These are phyloP conservation scores for Lepas anatifera DNA, from an alignment of 2,888 invertebrate species.

Conservation along the genomic window DNA sequence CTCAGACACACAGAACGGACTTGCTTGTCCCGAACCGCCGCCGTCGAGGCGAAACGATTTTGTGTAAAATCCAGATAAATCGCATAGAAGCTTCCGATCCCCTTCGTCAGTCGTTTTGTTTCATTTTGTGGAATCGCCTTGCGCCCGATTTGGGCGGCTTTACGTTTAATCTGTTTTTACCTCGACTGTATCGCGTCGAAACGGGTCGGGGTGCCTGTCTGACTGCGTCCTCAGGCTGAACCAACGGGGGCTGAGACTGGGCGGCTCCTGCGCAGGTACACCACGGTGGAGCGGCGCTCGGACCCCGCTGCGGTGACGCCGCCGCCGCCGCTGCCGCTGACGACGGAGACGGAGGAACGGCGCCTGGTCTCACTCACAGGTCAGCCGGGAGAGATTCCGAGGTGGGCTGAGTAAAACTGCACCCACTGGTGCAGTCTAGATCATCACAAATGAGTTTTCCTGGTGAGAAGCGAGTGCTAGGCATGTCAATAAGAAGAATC, in stretches of 20 bases:
- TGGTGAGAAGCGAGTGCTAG: background rate
- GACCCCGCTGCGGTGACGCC: background rate
- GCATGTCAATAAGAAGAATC: background rate
- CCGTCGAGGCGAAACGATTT: no score
- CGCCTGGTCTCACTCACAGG: background rate
- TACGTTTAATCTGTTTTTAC: no score
- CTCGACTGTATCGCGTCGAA: no score
- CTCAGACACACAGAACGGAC: no score
- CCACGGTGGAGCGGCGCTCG: background rate
- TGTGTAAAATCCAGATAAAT: no score
- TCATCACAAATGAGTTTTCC: background rate
- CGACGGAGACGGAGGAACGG: background rate
- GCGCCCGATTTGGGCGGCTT: background rate
- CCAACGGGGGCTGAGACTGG: background rate
- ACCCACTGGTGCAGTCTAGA: background rate
- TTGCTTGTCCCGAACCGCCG: no score
- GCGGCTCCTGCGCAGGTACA: background rate
- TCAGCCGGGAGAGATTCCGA: background rate
- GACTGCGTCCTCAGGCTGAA: background rate
- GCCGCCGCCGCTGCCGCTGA: background rate
- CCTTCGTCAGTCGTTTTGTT: background rate
- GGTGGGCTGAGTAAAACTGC: background rate
- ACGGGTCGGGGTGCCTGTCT: background rate
- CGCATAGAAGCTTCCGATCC: background rate
- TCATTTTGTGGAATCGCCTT: background rate